Conservation (phyloP, 1,140 invertebrate species). For the Calycopis cecrops region DNA sequence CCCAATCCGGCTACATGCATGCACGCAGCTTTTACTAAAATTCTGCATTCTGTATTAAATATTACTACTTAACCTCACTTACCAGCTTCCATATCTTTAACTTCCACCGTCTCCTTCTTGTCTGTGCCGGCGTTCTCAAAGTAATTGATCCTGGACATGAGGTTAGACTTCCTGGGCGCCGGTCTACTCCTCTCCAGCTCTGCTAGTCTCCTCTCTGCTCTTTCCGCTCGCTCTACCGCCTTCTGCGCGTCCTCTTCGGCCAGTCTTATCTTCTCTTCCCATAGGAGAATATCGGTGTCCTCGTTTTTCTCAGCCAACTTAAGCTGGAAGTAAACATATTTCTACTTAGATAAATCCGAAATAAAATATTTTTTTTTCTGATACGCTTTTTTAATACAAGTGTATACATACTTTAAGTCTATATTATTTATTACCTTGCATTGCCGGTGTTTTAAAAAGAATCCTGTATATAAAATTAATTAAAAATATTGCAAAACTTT, state of each 20-base stretch:
- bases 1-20: no score
- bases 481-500: no score
- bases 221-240: conserved; percentile 77
- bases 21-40: no score
- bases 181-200: conserved; percentile 73
- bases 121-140: conserved; percentile 53
- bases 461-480: no score
- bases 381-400: no score
- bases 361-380: no score
- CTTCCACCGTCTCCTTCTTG: conserved; percentile 23
- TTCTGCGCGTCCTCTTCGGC: conserved; percentile 80
- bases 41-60: no score
- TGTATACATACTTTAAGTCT: no score
- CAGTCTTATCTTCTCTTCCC: conserved; percentile 82
- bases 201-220: conserved; percentile 76
- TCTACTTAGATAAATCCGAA: no score
- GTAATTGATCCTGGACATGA: conserved; percentile 62
- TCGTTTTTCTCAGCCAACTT: conserved; percentile 80
- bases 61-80: no score
- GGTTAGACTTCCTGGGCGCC: conserved; percentile 32
- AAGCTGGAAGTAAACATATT: conserved; percentile 67
- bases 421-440: no score
- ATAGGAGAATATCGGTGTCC: conserved; percentile 80
- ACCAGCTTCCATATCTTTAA: conserved; percentile 21
- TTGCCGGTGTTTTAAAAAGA: no score